These are phyloP conservation scores for Hirtodrosophila cameraria DNA, from an alignment of 2,888 invertebrate species.

Conservation along the genomic window DNA sequence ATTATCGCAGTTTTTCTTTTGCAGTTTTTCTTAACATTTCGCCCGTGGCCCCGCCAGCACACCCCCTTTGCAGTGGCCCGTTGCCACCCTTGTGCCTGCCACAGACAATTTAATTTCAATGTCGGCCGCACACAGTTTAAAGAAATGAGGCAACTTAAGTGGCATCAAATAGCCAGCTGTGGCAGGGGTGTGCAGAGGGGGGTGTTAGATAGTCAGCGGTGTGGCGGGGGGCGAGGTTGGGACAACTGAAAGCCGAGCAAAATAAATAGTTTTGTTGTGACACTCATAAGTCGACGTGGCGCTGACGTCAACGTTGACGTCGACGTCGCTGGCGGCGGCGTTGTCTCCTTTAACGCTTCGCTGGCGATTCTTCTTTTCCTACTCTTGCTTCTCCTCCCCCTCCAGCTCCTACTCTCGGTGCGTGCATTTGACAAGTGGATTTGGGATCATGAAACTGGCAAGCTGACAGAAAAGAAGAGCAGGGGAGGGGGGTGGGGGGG, in stretches of 20 bases:
- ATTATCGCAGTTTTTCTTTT: slow-evolving; percentile 38
- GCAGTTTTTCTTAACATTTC: slow-evolving; percentile 13
- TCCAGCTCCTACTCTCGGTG: neutral
- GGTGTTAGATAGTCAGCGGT: no score
- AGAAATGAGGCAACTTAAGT: slow-evolving; percentile 49
- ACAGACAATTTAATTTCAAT: slow-evolving; percentile 79
- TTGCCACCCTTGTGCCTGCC: slow-evolving; percentile 2
- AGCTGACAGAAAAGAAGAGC: neutral
- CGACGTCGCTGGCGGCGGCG: slow-evolving; percentile 20
- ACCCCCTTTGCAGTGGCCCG: no score
- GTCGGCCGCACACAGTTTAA: slow-evolving; percentile 54
- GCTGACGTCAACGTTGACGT: no score
- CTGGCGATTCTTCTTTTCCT: slow-evolving; percentile 27
- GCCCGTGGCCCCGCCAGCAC: neutral
- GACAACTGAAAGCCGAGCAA: slow-evolving; percentile 25
- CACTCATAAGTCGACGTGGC: slow-evolving; percentile 67
- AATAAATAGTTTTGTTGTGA: slow-evolving; percentile 77
- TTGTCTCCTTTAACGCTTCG: slow-evolving; percentile 43
- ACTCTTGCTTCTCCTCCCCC: neutral
- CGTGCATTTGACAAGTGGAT: slow-evolving; percentile 58
- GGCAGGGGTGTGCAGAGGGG: neutral
- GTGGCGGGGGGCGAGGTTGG: neutral
- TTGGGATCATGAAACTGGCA: slow-evolving; percentile 32
- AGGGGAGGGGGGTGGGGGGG: neutral
- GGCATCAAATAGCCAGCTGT: slow-evolving; percentile 18